Evolutionary conservation across 2,113 vertebrate genomes (phyloP).

Genomic region (Cyphomyrus plagiostoma): DNA sequence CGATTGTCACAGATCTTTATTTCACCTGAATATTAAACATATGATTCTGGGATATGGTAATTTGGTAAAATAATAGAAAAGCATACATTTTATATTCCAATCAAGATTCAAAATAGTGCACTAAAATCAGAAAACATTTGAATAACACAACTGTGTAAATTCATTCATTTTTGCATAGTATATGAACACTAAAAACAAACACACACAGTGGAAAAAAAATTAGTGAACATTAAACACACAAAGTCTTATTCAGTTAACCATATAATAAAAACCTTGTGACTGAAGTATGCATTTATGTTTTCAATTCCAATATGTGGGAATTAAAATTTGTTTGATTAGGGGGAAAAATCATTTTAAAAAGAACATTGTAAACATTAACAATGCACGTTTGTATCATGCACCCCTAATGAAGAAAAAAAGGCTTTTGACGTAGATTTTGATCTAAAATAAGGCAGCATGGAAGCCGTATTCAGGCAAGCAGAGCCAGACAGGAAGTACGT

Average conservation of each 20-base stretch:
- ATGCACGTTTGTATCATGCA: background rate
- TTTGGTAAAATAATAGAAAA: background rate
- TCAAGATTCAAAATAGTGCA: background rate
- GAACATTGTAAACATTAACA: background rate
- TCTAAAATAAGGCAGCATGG: background rate
- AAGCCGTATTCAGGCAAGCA: background rate
- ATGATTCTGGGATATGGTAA: background rate
- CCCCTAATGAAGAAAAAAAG: background rate
- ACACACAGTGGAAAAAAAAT: background rate
- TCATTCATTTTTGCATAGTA: background rate
- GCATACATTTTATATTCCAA: background rate
- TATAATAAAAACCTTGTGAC: background rate
- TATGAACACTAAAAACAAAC: background rate
- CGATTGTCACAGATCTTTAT: background rate
- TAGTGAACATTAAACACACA: background rate
- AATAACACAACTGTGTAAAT: background rate
- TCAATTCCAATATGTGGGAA: too few relatives aligned
- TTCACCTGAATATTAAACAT: background rate
- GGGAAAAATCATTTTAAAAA: background rate
- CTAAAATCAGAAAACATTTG: background rate
- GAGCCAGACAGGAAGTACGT: conserved; percentile 17
- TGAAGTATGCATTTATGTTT: background rate
- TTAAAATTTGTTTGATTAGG: background rate
- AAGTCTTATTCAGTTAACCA: background rate
- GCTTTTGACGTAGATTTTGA: background rate